Conservation (phyloP, 2,888 invertebrate species). For the Lagria hirta region DNA sequence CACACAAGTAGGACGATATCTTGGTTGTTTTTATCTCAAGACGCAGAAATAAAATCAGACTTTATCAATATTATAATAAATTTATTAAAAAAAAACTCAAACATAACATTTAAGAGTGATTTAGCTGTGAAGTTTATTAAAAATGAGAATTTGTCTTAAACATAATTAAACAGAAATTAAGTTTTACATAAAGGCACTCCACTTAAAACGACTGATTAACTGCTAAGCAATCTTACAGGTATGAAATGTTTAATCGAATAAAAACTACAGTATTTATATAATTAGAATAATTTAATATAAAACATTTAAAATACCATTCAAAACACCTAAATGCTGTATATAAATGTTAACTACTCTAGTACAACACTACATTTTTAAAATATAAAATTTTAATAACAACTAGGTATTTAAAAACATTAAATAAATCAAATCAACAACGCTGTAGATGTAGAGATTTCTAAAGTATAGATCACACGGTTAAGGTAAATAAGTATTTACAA, state of each 20-base stretch:
- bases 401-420: conserved; percentile 16
- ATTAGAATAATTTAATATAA: conserved; percentile 16
- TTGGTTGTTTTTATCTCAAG: too few relatives aligned
- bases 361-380: conserved; percentile 25
- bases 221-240: conserved; percentile 7
- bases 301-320: conserved; percentile 26
- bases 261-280: conserved; percentile 17
- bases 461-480: conserved; percentile 23
- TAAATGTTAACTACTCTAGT: conserved; percentile 23
- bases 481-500: conserved; percentile 22
- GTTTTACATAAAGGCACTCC: too few relatives aligned
- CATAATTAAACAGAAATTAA: too few relatives aligned
- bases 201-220: too few relatives aligned
- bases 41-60: too few relatives aligned
- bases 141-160: too few relatives aligned
- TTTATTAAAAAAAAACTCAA: too few relatives aligned
- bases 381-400: conserved; percentile 27
- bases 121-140: too few relatives aligned
- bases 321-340: conserved; percentile 27
- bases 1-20: too few relatives aligned
- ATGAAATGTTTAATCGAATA: conserved; percentile 13
- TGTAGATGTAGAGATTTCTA: conserved; percentile 17
- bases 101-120: too few relatives aligned
- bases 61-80: too few relatives aligned
- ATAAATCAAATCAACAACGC: conserved; percentile 13